Evolutionary conservation across 2,888 invertebrate genomes (phyloP).

Genomic region (Brachypalpus laphriformis): DNA sequence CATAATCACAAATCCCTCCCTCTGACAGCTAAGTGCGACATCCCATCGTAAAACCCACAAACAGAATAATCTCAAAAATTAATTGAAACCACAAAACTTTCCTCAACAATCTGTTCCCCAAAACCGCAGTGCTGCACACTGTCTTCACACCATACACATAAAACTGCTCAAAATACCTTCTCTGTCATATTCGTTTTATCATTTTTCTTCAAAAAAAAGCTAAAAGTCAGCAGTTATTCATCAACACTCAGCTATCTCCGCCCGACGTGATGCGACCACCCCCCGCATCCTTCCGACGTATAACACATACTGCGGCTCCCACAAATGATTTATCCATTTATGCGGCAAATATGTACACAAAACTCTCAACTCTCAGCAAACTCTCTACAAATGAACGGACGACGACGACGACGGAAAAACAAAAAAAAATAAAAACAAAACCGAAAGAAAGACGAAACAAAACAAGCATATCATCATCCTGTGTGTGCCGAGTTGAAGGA

Average conservation of each 20-base stretch:
- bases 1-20: not conserved
- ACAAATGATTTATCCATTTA: conserved; percentile 61
- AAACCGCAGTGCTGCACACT: conserved; percentile 30
- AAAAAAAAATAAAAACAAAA: not conserved
- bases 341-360: conserved; percentile 30
- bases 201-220: not conserved
- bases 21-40: not conserved
- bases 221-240: conserved; percentile 64
- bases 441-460: not conserved
- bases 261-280: conserved; percentile 22
- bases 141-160: not conserved
- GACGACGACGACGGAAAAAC: too few species aligned
- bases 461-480: conserved; percentile 43
- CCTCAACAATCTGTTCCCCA: conserved; percentile 47
- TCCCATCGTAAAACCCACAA: not conserved
- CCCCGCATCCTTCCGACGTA: not conserved
- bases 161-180: not conserved
- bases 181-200: conserved; percentile 15
- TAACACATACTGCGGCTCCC: conserved; percentile 14
- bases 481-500: conserved; percentile 27
- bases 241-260: conserved; percentile 39
- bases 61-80: conserved; percentile 38
- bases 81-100: conserved; percentile 50
- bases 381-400: conserved; percentile 9
- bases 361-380: conserved; percentile 32